A percentile compares a stretch with the other conserved stretches of the same genome.
phyloP scores from a whole-genome alignment of 2,888 invertebrate species.

The Brachylomia viminalis region DNA sequence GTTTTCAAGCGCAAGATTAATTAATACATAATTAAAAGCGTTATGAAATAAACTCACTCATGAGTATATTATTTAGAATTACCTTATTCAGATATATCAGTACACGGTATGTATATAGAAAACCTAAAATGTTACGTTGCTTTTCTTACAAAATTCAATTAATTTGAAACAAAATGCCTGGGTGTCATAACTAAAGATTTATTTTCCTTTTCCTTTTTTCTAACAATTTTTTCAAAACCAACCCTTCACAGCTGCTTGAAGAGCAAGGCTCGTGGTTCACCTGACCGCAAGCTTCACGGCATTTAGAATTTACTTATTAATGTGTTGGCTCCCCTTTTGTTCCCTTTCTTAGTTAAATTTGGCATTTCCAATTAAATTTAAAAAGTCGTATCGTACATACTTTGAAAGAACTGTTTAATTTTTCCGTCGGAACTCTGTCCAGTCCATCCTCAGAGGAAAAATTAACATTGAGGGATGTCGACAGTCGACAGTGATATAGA shows the following conservation, averaged over 20 bases:
- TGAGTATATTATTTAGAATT: neutral
- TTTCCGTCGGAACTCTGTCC: slow-evolving; percentile 23
- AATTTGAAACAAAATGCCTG: neutral
- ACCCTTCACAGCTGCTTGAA: neutral
- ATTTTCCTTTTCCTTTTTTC: neutral
- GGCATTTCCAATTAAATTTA: slow-evolving; percentile 20
- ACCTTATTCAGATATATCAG: neutral
- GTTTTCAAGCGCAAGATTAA: neutral
- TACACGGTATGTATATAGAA: no score
- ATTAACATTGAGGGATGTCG: no score
- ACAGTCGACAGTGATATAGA: neutral
- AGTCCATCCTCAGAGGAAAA: no score
- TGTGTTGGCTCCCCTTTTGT: neutral
- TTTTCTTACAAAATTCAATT: neutral
- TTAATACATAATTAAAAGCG: neutral
- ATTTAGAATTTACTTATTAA: slow-evolving; percentile 33
- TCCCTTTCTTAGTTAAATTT: slow-evolving; percentile 9
- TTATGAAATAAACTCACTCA: neutral
- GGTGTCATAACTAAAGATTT: neutral
- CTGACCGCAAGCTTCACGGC: slow-evolving; percentile 23
- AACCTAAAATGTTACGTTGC: neutral
- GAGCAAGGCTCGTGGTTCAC: slow-evolving; percentile 31
- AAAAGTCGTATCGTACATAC: neutral
- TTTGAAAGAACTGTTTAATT: neutral
- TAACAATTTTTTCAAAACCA: neutral